Evolutionary conservation across 1,140 invertebrate genomes (phyloP), one percentile per base, ranked within the genome.

Genomic region (Dreissena polymorpha): DNA sequence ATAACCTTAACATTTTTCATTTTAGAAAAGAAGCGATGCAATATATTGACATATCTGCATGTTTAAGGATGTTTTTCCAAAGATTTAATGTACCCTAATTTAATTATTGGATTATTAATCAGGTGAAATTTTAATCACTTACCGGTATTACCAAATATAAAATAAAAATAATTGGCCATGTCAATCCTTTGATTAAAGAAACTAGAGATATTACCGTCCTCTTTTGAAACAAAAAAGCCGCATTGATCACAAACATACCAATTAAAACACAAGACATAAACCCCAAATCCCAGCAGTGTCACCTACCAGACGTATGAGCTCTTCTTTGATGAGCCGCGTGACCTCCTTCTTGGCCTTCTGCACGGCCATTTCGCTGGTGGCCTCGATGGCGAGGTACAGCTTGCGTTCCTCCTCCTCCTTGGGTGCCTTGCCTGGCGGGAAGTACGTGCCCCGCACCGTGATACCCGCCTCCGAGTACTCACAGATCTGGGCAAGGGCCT

Each of bases 381-480:
- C 99, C 92, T 99, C 99, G 90, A 99, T 99, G n/a, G 98, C 98
- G 60, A 99, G 94, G 92, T 99, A 99, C 0, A 99, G 94, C 92
- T 99, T 99, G 16, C 98, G 94, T 88, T 99, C 99, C 88, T 99
- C 99, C 86, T 99, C 98, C 86, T 99, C 98, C 0, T 97, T 97
- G 7, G 90, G 89, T 71, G 91, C 87, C 83, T 93, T 92, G n/a
- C 87, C 88, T 2, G 89, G 88, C 14, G 88, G 96, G 69, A 98
- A 97, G 91, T 98, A 99, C 0, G 98, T 99, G n/a, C 99, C 99
- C 53, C 99, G 94, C 0, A 99, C 99, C 0, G 98, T 99, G 27
- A 99, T 97, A 68, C 99, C 99, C 5, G 98, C 99, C 93, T 99
- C 99, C 0, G 98, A 99, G 93, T 99, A 99, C 92, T 99, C 99